Evolutionary conservation across 1,140 invertebrate genomes (phyloP), one percentile per base, ranked within the genome.

Genomic region (Bombus affinis): DNA sequence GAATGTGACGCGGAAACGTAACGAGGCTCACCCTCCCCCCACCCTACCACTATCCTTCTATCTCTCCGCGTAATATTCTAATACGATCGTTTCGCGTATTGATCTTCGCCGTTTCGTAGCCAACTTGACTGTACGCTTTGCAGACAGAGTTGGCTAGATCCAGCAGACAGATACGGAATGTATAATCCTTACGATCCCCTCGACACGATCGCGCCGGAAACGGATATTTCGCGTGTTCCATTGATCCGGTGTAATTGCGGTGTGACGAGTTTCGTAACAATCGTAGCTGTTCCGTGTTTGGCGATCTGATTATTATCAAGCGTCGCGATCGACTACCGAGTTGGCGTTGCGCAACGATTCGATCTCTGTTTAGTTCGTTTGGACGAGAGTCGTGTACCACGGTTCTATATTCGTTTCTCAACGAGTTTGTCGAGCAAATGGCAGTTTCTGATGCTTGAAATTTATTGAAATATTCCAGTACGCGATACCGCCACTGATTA

Each of bases 11-110:
- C 18, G 68, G 59, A 74, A 81, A 74, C 42, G 70, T 71, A 76
- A 83, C 80, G 79, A 82, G 79, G 25, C n/a, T 25, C n/a, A 37
- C 10, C 44, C 28, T 32, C 1, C 2, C 0, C 10, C 25, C 6
- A 2, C 1, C 13, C 8, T 3, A 6, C 2, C 28, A 2, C 47
- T 25, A 1, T 9, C 44, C 22, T 47, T 37, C 68, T 8, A 15
- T 65, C 62, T 65, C 62, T 32, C n/a, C 28, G 15, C 39, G 62
- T 39, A 47, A 73, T 62, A 32, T 57, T 25, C 66, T 86, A 86
- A 86, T 59, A 66, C 80, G 85, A 83, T 86, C 72, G 85, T 85
- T 81, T 81, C 84, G 53, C 80, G 44, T 86, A 86, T 86, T 71
- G 85, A 86, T 86, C 85, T 77, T 86, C 12, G 72, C n/a, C 32